Evolutionary conservation across 2,797 vertebrate species (phyloP).

Genomic region (Premnoplex brunnescens): DNA sequence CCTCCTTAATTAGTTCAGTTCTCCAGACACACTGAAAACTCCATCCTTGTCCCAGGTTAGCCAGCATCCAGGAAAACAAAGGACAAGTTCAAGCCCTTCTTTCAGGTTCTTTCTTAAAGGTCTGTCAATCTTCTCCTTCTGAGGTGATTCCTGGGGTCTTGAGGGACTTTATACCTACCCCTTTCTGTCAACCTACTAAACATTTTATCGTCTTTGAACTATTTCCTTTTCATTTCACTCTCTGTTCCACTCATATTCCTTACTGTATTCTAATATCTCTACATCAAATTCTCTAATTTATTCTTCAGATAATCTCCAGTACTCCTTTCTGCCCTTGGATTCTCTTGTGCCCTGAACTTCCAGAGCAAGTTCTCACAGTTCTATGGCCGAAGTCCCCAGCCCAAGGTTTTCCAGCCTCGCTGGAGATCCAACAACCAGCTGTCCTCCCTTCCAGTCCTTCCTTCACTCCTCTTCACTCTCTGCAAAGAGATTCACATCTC

Average conservation of each 20-base stretch:
- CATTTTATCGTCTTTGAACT: constrained; percentile 14
- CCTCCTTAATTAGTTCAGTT: constrained; percentile 45
- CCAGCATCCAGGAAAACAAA: constrained; percentile 39
- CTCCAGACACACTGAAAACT: neutral
- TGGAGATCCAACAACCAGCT: neutral
- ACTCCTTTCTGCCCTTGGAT: neutral
- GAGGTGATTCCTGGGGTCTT: neutral
- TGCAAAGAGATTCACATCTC: neutral
- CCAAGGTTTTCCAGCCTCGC: neutral
- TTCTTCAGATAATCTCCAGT: neutral
- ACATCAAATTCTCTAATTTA: neutral
- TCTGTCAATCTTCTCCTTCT: constrained; percentile 56
- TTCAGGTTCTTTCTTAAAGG: constrained; percentile 17
- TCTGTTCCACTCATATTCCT: neutral
- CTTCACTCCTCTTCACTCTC: neutral
- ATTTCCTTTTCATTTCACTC: neutral
- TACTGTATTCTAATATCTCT: neutral
- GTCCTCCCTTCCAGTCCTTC: neutral
- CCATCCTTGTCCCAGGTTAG: neutral
- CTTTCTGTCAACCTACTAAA: neutral
- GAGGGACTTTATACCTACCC: neutral
- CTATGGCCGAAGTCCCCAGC: neutral
- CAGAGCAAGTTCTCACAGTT: neutral
- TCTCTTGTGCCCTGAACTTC: neutral
- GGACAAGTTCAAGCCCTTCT: constrained; percentile 45